Evolutionary conservation across 2,113 vertebrate species (phyloP).

Genomic region (Ahaetulla prasina): DNA sequence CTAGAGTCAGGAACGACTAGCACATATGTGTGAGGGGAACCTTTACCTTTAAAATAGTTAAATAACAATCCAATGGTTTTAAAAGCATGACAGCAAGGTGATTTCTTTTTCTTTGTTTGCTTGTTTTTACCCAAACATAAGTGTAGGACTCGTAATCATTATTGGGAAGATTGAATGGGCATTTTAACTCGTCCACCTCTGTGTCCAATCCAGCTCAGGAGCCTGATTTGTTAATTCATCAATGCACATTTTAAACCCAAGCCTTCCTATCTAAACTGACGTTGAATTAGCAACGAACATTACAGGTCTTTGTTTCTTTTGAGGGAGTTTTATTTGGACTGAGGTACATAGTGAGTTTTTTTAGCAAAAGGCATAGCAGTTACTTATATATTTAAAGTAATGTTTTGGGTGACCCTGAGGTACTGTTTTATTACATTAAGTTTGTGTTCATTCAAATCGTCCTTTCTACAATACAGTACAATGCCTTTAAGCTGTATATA

Average conservation of each 20-base stretch:
- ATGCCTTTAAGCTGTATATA: conserved; percentile 50
- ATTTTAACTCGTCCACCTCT: not conserved
- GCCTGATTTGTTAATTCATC: not conserved
- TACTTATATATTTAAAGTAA: not conserved
- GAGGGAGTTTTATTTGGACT: not conserved
- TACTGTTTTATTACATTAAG: not conserved
- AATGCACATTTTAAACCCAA: not conserved
- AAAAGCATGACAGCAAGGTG: not conserved
- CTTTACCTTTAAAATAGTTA: not conserved
- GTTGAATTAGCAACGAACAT: not conserved
- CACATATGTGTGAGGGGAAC: too few species aligned
- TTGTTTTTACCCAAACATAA: not conserved
- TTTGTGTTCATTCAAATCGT: not conserved
- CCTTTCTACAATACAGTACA: not conserved
- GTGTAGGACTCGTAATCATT: not conserved
- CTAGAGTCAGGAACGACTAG: too few species aligned
- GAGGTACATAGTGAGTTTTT: not conserved
- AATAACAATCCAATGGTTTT: not conserved
- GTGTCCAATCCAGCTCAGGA: not conserved
- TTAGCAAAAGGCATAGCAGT: not conserved
- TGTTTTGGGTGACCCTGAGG: not conserved
- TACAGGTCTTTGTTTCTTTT: not conserved
- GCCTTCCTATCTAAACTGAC: not conserved
- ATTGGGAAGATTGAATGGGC: not conserved
- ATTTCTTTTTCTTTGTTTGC: not conserved